Percentiles rank a stretch among this genome's conserved stretches.
Evolutionary conservation across 2,797 vertebrate species (phyloP).

Genomic region (Propithecus perrieri): DNA sequence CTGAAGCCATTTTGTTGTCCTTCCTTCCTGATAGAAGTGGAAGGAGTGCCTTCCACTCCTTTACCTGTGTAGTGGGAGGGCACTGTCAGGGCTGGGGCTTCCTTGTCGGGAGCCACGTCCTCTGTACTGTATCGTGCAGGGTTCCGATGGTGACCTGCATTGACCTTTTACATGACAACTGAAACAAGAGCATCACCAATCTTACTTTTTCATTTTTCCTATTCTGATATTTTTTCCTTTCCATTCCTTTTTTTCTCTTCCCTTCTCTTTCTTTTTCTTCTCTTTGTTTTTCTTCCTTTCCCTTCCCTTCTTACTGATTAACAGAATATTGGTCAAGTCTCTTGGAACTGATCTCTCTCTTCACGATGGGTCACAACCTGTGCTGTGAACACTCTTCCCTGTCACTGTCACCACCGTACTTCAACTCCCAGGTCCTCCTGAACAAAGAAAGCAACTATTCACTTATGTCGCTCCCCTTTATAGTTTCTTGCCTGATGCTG

Average conservation of each 20-base stretch:
- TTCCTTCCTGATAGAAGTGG: neutral
- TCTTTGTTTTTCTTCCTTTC: neutral
- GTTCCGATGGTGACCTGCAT: rapidly evolving
- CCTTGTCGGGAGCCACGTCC: neutral
- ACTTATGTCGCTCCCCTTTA: neutral
- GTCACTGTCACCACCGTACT: neutral
- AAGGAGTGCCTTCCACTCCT: neutral
- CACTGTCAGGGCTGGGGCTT: neutral
- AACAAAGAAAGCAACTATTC: neutral
- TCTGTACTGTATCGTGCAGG: too few relatives aligned
- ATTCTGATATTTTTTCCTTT: neutral
- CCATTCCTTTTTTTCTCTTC: neutral
- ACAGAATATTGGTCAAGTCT: neutral
- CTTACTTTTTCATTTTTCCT: neutral
- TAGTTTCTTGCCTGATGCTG: neutral
- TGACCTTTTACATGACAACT: neutral
- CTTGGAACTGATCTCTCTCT: neutral
- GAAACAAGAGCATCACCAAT: neutral
- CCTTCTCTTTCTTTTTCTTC: neutral
- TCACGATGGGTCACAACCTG: neutral
- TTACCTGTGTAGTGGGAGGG: rapidly evolving
- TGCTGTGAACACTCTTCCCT: neutral
- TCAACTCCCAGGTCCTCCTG: neutral
- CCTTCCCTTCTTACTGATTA: neutral
- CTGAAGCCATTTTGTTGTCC: neutral